phyloP scores from a whole-genome alignment of 2,888 invertebrate genomes.

The Drosophila mercatorum region DNA sequence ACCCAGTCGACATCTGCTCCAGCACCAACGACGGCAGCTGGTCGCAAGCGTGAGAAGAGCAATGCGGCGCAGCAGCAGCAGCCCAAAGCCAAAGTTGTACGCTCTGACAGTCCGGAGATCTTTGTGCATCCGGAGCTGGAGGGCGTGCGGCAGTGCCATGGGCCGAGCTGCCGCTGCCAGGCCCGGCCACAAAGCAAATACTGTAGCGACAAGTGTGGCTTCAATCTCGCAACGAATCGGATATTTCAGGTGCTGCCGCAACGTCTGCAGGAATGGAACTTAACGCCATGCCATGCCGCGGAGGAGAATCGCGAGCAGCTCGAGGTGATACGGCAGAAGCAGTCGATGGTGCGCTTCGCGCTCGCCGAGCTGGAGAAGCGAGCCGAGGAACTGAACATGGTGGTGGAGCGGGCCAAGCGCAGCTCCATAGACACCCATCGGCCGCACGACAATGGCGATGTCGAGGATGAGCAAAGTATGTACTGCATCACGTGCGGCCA shows the following conservation, averaged over 20 bases:
- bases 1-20: constrained; percentile 44
- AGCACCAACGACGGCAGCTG: constrained; percentile 30
- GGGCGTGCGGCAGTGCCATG: constrained; percentile 93
- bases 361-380: constrained; percentile 92
- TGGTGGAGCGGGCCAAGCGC: constrained; percentile 91
- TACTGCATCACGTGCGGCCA: constrained; percentile 99
- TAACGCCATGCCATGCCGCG: constrained; percentile 94
- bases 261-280: constrained; percentile 96
- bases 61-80: constrained; percentile 58
- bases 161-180: constrained; percentile 93
- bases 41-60: constrained; percentile 75
- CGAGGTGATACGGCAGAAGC: constrained; percentile 91
- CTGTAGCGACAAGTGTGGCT: constrained; percentile 96
- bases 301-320: constrained; percentile 90
- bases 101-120: constrained; percentile 82
- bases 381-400: constrained; percentile 90
- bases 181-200: constrained; percentile 95
- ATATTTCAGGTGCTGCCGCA: constrained; percentile 93
- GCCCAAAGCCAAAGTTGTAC: constrained; percentile 75
- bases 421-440: constrained; percentile 88
- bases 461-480: constrained; percentile 90
- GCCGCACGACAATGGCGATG: constrained; percentile 87
- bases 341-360: constrained; percentile 91
- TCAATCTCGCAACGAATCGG: constrained; percentile 93
- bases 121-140: constrained; percentile 86